Evolutionary conservation across 2,113 vertebrate species (phyloP).

Genomic region (Notarius lentiginosus): DNA sequence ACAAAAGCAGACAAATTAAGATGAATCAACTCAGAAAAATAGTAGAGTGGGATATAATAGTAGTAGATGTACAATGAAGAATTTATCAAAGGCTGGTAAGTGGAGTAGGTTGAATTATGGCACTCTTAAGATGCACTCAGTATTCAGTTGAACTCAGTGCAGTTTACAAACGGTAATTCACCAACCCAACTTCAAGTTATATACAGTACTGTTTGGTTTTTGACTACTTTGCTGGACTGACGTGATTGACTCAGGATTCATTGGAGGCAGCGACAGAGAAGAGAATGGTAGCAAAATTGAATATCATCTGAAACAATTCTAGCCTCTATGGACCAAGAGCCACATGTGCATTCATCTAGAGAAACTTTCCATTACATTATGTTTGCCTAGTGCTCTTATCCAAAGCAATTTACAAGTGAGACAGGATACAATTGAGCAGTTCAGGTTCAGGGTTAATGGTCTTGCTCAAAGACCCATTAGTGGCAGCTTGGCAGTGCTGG

Average conservation of each 20-base stretch:
- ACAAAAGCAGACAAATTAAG: conserved; percentile 49
- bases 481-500: background rate
- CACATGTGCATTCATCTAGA: background rate
- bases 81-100: background rate
- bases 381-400: background rate
- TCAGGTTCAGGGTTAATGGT: background rate
- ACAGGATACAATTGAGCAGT: background rate
- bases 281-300: background rate
- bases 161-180: background rate
- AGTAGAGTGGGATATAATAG: background rate
- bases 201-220: background rate
- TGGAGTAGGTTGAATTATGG: background rate
- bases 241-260: background rate
- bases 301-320: background rate
- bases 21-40: conserved; percentile 20
- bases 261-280: background rate
- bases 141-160: background rate
- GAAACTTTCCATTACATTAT: background rate
- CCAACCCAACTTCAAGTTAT: background rate
- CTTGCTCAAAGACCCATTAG: background rate
- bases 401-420: background rate
- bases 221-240: background rate
- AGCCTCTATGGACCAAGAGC: background rate
- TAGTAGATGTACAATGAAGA: background rate
- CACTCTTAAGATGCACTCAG: background rate